Base-by-base conservation (phyloP, 2,113 vertebrate species). In the Sakesphorus luctuosus region DNA sequence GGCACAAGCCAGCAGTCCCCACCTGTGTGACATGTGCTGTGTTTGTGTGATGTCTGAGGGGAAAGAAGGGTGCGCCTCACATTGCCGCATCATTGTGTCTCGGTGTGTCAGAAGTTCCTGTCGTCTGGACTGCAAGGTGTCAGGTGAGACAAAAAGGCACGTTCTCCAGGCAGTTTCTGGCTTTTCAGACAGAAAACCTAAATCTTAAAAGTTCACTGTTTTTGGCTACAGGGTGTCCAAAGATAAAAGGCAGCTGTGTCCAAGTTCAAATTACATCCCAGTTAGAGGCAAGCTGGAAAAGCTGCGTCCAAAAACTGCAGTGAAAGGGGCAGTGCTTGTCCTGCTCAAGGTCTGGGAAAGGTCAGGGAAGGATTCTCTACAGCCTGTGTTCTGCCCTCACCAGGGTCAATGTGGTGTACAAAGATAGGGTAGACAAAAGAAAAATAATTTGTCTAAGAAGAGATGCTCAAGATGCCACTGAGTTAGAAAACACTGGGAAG, bases 61-160 rank as follows among this genome's bases (percentile, higher is more conserved):
- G 24, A n/a, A 69, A 23, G 65, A 67, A 35, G 38, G 44, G 16
- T 31, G 16, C 73, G 13, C 20, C 40, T 67, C 0, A 0, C 3
- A 0, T 12, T 76, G 3, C 10, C 1, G 0, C 1, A 3, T 36
- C 3, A 1, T n/a, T 19, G 0, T 7, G 2, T 49, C 36, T 7
- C 1, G 0, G 7, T 40, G 6, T 46, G 58, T 12, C 1, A 0
- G 21, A 36, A 2, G 7, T 18, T 44, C 40, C 23, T 19, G 7
- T 75, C 10, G 1, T 14, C 35, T 26, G 29, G 16, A 8, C 28
- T 36, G 36, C 20, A 44, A 7, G 21, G 17, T 62, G 4, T 65
- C 5, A 0, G 8, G 4, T 26, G n/a, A 25, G 14, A 49, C 44
- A 56, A 73, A 50, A 53, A 76, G 49, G 20, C 8, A 24, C 1